phyloP scores from a whole-genome alignment of 2,888 invertebrate genomes.

The Agriopis marginaria region DNA sequence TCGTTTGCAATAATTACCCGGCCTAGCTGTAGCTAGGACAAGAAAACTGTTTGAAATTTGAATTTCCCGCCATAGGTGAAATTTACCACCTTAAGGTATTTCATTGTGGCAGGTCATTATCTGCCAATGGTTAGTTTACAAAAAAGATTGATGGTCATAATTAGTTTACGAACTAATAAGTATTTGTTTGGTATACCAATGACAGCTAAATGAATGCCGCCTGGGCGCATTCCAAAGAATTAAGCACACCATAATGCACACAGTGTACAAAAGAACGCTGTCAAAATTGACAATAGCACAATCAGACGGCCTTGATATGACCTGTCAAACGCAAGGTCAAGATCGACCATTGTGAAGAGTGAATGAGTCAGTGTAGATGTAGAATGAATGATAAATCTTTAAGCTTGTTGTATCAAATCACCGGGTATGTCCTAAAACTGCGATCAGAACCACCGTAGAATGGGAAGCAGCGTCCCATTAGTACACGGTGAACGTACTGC shows the following conservation, averaged over 20 bases:
- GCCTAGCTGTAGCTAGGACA: no score
- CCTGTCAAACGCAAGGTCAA: constrained; percentile 66
- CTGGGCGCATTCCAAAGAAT: constrained; percentile 40
- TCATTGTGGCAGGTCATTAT: not conserved
- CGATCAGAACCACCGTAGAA: no score
- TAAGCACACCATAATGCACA: constrained; percentile 1
- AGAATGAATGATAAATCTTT: not conserved
- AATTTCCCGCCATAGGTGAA: no score
- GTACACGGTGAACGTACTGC: no score
- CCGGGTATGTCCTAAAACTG: no score
- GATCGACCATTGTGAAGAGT: constrained; percentile 49
- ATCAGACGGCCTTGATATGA: constrained; percentile 66
- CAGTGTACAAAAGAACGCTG: constrained; percentile 56
- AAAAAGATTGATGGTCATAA: constrained; percentile 4
- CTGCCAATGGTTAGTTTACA: not conserved
- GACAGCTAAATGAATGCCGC: constrained; percentile 34
- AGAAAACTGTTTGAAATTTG: no score
- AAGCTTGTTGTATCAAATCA: not conserved
- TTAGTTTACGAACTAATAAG: not conserved
- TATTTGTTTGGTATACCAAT: not conserved
- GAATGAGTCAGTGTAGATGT: constrained; percentile 25
- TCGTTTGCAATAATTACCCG: no score
- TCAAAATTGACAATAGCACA: constrained; percentile 68
- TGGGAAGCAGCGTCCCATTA: no score
- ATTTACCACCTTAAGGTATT: no score